Evolutionary conservation across 1,140 invertebrate genomes (phyloP).

Genomic region (Nomia melanderi): DNA sequence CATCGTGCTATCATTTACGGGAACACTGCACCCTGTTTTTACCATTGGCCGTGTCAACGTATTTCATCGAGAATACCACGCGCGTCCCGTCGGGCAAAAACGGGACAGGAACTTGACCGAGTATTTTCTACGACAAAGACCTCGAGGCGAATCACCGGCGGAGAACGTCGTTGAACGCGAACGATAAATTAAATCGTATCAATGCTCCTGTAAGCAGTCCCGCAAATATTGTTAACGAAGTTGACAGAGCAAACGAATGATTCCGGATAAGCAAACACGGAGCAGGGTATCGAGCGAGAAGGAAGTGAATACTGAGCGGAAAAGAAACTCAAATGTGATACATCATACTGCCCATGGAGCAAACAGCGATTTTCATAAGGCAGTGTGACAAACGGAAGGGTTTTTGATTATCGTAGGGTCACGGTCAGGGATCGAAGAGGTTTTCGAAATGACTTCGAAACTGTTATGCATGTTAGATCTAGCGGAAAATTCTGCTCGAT

Average conservation of each 20-base stretch:
- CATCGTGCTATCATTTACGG: slow-evolving; percentile 1
- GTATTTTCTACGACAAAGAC: background rate
- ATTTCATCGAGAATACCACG: background rate
- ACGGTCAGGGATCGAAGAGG: too few species aligned
- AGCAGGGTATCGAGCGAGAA: background rate
- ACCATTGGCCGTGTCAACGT: background rate
- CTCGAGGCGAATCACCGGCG: background rate
- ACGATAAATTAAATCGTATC: slow-evolving; percentile 4
- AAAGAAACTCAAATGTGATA: too few species aligned
- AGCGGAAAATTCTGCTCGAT: too few species aligned
- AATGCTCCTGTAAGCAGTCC: background rate
- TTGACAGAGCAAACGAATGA: slow-evolving; percentile 4
- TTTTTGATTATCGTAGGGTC: too few species aligned
- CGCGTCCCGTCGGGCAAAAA: background rate
- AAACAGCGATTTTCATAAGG: too few species aligned
- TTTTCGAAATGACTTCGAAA: too few species aligned
- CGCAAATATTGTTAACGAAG: slow-evolving; percentile 9
- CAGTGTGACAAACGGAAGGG: too few species aligned
- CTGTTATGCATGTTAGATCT: too few species aligned
- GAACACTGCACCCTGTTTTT: background rate
- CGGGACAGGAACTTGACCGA: background rate
- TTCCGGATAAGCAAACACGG: background rate
- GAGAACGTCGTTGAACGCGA: background rate
- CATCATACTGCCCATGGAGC: too few species aligned
- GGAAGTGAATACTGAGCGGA: background rate